These are phyloP conservation scores for Galendromus occidentalis DNA, from an alignment of 1,140 invertebrate genomes.

Conservation along the genomic window DNA sequence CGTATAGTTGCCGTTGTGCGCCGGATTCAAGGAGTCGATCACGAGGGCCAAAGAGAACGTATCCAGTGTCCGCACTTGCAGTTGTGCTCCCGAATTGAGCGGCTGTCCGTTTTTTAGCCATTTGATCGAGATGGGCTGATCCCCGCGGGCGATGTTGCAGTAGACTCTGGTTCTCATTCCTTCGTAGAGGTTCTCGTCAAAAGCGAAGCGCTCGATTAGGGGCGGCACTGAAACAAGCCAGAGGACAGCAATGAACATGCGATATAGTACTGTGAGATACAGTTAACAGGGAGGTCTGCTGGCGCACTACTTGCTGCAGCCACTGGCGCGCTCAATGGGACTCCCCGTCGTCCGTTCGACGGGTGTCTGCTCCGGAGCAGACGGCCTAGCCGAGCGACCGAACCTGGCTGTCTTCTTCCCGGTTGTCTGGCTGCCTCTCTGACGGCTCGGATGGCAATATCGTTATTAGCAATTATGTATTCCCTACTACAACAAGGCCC, in stretches of 20 bases:
- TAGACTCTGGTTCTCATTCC: conserved; percentile 26
- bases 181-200: conserved; percentile 43
- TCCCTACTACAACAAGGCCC: not conserved
- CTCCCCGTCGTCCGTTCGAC: too few species aligned
- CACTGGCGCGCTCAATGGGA: too few species aligned
- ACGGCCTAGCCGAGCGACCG: too few species aligned
- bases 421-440: too few species aligned
- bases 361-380: too few species aligned
- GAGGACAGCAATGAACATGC: too few species aligned
- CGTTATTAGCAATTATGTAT: conserved; percentile 10
- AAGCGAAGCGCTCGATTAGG: conserved; percentile 28
- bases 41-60: conserved; percentile 22
- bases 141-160: conserved; percentile 27
- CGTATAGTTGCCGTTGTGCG: conserved; percentile 31
- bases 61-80: conserved; percentile 17
- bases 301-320: too few species aligned
- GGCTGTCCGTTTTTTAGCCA: conserved; percentile 21
- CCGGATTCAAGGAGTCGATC: conserved; percentile 26
- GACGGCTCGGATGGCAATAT: not conserved
- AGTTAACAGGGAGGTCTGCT: too few species aligned
- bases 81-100: conserved; percentile 17
- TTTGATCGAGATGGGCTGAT: conserved; percentile 19
- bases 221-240: conserved; percentile 17
- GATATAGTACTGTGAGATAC: too few species aligned
- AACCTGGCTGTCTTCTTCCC: too few species aligned